Conservation (phyloP, 2,797 vertebrate genomes). For the Pseudocheirus occidentalis region DNA sequence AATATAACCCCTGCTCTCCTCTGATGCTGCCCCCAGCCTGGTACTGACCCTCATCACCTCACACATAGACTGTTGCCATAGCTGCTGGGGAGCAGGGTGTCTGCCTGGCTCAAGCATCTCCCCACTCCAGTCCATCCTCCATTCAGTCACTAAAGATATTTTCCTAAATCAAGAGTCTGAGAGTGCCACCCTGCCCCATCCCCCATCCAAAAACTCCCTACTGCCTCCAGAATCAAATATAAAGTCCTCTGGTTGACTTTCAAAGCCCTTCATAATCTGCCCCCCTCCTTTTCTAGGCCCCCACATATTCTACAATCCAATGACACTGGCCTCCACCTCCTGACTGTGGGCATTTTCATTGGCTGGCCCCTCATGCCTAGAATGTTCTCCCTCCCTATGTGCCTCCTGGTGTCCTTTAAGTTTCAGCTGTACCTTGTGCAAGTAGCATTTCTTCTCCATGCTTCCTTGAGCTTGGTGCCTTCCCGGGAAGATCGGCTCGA, state of each 20-base stretch:
- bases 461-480: neutral
- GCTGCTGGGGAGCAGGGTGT: neutral
- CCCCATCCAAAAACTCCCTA: neutral
- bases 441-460: neutral
- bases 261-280: neutral
- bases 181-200: neutral
- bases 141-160: neutral
- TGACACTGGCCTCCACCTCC: neutral
- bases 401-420: neutral
- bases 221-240: neutral
- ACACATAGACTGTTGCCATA: neutral
- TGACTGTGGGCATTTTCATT: neutral
- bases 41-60: neutral
- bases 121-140: neutral
- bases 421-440: neutral
- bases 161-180: neutral
- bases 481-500: neutral
- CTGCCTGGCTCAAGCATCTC: neutral
- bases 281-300: neutral
- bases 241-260: neutral
- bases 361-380: neutral
- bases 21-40: fast-evolving
- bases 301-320: neutral
- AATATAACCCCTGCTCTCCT: neutral
- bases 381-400: neutral